Base-by-base conservation (phyloP, 2,888 invertebrate species). In the Hyppa rectilinea region DNA sequence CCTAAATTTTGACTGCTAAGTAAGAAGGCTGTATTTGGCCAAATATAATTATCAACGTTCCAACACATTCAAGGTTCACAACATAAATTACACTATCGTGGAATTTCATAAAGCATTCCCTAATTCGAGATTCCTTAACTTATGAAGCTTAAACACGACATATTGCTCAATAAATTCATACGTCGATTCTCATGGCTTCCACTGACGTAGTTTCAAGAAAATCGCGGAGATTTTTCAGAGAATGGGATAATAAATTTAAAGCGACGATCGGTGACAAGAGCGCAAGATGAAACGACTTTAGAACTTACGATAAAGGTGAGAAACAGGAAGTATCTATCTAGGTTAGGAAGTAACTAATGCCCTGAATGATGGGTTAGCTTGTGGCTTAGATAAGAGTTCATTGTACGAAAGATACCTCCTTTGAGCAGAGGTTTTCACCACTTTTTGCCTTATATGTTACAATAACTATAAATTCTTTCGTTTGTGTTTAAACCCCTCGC, bases 171-270 rank as follows among this genome's bases (percentile, higher is more conserved):
- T 89, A 89, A 89, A 89, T 89, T 84, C 85, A 84, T 81, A 85
- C 82, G 87, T 89, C 88, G 75, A 79, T 78, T 62, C 86, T 87
- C 86, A 88, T 85, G 75, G 85, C 70, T 67, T 71, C 50, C 62
- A 70, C 43, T 72, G 83, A 79, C 75, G 71, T 31, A 47, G 78
- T 80, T 81, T 79, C 74, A 75, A 86, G 89, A 85, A 89, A 91
- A 92, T 90, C 83, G 90, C 86, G 80, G 72, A 87, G 86, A 92
- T 92, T 91, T 89, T 88, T 89, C 89, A 84, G 71, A 75, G 79
- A 87, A 90, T 89, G 80, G 87, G 84, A 86, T 89, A 89, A 89
- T 90, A 88, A 87, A 90, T 90, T 88, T 87, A 84, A 81, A 86
- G 70, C 80, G 82, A 71, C 78, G 84, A 78, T 79, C 71, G 68